These are phyloP conservation scores for Chrysomallon squamiferum DNA, from an alignment of 1,140 invertebrate species.

Conservation along the genomic window DNA sequence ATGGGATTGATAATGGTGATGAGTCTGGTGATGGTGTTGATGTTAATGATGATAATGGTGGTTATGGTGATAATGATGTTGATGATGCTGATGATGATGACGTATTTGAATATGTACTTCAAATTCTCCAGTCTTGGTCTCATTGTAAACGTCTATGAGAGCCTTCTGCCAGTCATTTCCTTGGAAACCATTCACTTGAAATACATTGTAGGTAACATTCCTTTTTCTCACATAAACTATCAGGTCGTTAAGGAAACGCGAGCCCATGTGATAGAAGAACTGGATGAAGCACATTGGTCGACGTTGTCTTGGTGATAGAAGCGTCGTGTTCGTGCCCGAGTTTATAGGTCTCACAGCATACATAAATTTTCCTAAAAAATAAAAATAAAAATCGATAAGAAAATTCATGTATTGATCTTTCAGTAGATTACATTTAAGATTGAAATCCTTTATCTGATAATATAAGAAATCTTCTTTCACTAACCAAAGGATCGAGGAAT, in stretches of 20 bases:
- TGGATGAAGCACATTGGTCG: neutral
- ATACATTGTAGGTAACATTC: neutral
- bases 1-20: too few species aligned
- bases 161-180: neutral
- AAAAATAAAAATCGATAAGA: too few species aligned
- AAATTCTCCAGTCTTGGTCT: neutral
- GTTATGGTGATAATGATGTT: too few species aligned
- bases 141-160: neutral
- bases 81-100: too few species aligned
- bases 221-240: neutral
- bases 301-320: neutral
- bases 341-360: neutral
- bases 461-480: too few species aligned
- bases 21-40: too few species aligned
- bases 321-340: conserved; percentile 1
- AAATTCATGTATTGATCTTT: too few species aligned
- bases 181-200: neutral
- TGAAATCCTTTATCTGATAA: too few species aligned
- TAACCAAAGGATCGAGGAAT: too few species aligned
- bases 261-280: conserved; percentile 6
- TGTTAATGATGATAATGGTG: too few species aligned
- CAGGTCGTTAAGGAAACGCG: neutral
- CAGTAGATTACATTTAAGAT: too few species aligned
- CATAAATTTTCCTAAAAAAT: neutral
- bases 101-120: neutral